These are phyloP conservation scores for Phylloscopus trochilus DNA, from an alignment of 2,113 vertebrate species.

Conservation along the genomic window DNA sequence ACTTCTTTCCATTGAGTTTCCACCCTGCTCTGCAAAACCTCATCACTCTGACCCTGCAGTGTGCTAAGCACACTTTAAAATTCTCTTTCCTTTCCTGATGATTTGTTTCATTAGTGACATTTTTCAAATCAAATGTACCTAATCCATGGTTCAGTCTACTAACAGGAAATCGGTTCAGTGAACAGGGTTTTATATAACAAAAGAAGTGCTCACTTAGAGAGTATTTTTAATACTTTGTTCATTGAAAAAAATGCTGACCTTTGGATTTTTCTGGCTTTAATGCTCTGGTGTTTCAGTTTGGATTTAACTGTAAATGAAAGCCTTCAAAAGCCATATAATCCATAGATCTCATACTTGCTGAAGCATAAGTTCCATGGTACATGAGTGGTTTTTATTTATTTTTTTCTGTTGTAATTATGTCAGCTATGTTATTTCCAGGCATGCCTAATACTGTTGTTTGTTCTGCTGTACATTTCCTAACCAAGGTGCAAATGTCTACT, in stretches of 20 bases:
- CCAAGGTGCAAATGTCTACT: not conserved
- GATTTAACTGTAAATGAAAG: slow-evolving; percentile 72
- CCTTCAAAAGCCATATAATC: slow-evolving; percentile 67
- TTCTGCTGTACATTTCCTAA: slow-evolving; percentile 16
- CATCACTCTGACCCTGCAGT: slow-evolving; percentile 16
- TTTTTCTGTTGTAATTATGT: slow-evolving; percentile 53
- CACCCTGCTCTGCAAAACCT: slow-evolving; percentile 23
- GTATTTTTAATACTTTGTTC: slow-evolving; percentile 69
- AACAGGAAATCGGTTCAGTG: slow-evolving; percentile 73
- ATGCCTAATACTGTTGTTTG: slow-evolving; percentile 21
- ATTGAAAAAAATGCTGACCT: slow-evolving; percentile 71
- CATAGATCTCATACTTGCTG: slow-evolving; percentile 71
- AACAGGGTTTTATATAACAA: slow-evolving; percentile 71
- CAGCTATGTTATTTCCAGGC: slow-evolving; percentile 37
- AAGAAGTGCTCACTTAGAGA: slow-evolving; percentile 73
- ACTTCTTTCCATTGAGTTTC: slow-evolving; percentile 53
- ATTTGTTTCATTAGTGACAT: slow-evolving; percentile 74
- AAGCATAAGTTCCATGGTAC: slow-evolving; percentile 60
- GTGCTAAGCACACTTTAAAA: slow-evolving; percentile 42
- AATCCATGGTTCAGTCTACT: slow-evolving; percentile 70
- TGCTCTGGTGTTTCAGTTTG: slow-evolving; percentile 71
- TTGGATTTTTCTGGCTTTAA: slow-evolving; percentile 63
- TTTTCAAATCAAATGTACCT: slow-evolving; percentile 76
- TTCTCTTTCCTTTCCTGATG: slow-evolving; percentile 64
- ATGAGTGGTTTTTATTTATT: slow-evolving; percentile 55